Base-by-base conservation (phyloP, 2,888 invertebrate species). In the Pheosia tremula region DNA sequence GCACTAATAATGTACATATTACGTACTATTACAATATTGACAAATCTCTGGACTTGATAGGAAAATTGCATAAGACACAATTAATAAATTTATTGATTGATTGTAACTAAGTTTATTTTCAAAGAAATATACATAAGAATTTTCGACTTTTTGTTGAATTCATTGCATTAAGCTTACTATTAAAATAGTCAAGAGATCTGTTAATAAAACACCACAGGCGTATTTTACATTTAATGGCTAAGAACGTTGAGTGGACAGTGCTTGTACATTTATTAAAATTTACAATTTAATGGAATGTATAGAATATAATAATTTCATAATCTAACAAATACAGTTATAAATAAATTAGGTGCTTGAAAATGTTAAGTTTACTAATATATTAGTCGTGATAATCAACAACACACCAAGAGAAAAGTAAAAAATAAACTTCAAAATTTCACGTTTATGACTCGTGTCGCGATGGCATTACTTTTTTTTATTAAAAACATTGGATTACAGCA, bases 191-290 rank as follows among this genome's bases (percentile, higher is more conserved):
- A 67, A 78, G 81, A 80, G 82, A 83, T 90, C 87, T 84, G 81
- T 86, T 84, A 83, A 75, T 81, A 60, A 63, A 59, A 66, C 58
- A 60, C 63, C 67, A 70, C 72, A 75, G 72, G 72, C 69, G 74
- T 72, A 66, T 71, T 39, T 62, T 56, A 74, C 63, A 66, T 63
- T 72, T 67, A 77, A 83, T 72, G 72, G 89, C 91, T 93, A 91
- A 82, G 91, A 91, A 92, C 91, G 90, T 91, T 90, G 83, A 84
- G 91, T 92, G 91, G 86, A 88, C 90, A 91, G 90, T 92, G 91
- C 88, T 81, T 75, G 78, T 81, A 76, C 70, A 78, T 74, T 72
- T 75, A 75, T 70, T 69, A 73, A 66, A 71, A 79, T 71, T 67
- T 65, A 9, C 41, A 82, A 69, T 68, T 67, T 74, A 60, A 73